Percentiles rank a stretch among this genome's conserved stretches.
These are phyloP conservation scores for Drosophila phalerata DNA, from an alignment of 2,888 invertebrate species.

Conservation along the genomic window DNA sequence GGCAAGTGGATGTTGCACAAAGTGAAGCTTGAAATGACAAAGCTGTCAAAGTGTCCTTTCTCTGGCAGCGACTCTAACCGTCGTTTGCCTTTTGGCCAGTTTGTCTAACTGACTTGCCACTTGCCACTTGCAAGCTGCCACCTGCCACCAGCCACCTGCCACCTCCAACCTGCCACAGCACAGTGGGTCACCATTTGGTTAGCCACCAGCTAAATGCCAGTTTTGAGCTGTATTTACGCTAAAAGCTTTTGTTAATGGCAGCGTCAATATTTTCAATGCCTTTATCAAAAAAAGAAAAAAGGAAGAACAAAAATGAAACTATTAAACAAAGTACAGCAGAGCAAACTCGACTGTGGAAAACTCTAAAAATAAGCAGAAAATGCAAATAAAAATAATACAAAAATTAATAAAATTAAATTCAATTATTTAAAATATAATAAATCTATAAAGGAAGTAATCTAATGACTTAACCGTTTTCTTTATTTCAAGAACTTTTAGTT, in stretches of 20 bases:
- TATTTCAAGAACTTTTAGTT: too few relatives aligned
- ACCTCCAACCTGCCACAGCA: not conserved
- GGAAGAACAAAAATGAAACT: not conserved
- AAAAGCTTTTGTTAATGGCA: constrained; percentile 76
- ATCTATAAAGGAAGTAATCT: too few relatives aligned
- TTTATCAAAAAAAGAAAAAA: constrained; percentile 48
- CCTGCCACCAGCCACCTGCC: constrained; percentile 7
- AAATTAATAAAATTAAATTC: not conserved
- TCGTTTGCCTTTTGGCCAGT: constrained; percentile 33
- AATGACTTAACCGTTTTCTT: too few relatives aligned
- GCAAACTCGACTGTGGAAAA: not conserved
- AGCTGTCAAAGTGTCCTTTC: constrained; percentile 73
- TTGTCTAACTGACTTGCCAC: constrained; percentile 20
- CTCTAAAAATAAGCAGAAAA: not conserved
- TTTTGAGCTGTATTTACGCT: constrained; percentile 59
- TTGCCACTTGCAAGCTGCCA: constrained; percentile 3
- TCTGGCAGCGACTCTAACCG: constrained; percentile 16
- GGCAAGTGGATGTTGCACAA: constrained; percentile 26
- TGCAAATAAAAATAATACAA: not conserved
- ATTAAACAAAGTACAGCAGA: not conserved
- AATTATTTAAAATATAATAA: too few relatives aligned
- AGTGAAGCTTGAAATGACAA: constrained; percentile 69
- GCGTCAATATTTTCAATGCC: constrained; percentile 66
- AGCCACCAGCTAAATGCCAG: constrained; percentile 44
- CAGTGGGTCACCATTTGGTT: constrained; percentile 16